Percentiles rank a stretch among this genome's conserved stretches.
Conservation (phyloP, 2,888 invertebrate species). For the Sphaeridia pumilis region DNA sequence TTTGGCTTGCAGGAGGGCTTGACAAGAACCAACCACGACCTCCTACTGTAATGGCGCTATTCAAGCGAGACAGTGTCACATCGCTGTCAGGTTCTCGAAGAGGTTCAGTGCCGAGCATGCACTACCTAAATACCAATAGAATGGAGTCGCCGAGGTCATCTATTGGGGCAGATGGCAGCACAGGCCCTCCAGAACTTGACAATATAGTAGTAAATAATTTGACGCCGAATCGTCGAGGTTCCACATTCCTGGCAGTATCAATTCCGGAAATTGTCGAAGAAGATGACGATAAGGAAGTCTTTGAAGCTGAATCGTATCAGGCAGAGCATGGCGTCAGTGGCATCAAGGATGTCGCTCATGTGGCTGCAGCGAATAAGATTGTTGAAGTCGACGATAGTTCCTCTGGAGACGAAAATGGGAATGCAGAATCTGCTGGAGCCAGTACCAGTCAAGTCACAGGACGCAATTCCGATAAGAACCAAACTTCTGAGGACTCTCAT, state of each 20-base stretch:
- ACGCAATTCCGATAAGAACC: background rate
- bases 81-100: conserved; percentile 48
- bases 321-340: background rate
- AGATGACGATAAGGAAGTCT: conserved; percentile 28
- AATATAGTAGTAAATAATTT: background rate
- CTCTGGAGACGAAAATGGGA: conserved; percentile 12
- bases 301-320: conserved; percentile 14
- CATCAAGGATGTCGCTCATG: background rate
- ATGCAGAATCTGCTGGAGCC: background rate
- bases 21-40: conserved; percentile 60
- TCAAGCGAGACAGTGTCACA: conserved; percentile 68
- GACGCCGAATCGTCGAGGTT: conserved; percentile 24
- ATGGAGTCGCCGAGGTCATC: conserved; percentile 35
- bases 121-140: conserved; percentile 18
- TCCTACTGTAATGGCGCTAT: conserved; percentile 77
- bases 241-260: conserved; percentile 24
- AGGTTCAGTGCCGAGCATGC: conserved; percentile 32
- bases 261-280: conserved; percentile 31
- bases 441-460: background rate
- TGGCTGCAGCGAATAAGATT: conserved; percentile 11
- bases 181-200: conserved; percentile 3
- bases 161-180: conserved; percentile 26
- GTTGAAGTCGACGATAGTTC: conserved; percentile 4
- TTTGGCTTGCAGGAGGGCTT: conserved; percentile 60
- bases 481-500: background rate